These are phyloP conservation scores for Parapsyche elsis DNA, from an alignment of 1,140 invertebrate species.

Conservation along the genomic window DNA sequence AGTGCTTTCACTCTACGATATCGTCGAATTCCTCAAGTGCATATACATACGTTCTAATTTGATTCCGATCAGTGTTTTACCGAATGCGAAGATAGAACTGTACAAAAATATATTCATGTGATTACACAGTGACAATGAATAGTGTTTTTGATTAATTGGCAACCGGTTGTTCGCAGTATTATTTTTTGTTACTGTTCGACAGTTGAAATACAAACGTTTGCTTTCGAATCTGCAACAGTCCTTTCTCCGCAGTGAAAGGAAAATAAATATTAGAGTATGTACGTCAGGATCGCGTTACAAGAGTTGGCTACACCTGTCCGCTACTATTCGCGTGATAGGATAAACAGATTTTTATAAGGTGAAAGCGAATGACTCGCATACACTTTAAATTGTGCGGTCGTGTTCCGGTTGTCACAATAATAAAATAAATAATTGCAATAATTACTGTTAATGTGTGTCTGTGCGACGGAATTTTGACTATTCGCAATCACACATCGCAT, in stretches of 20 bases:
- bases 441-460: background rate
- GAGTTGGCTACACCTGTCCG: background rate
- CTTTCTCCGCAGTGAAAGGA: conserved; percentile 10
- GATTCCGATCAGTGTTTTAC: too few species aligned
- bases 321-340: background rate
- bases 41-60: too few species aligned
- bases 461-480: too few species aligned
- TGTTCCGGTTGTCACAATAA: conserved; percentile 10
- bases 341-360: background rate
- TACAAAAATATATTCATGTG: too few species aligned
- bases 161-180: background rate
- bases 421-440: background rate
- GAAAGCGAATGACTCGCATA: background rate
- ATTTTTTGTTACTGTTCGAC: too few species aligned
- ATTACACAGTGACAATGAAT: too few species aligned
- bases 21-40: too few species aligned
- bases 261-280: background rate
- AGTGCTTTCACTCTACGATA: too few species aligned
- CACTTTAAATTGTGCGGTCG: background rate
- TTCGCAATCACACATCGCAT: too few species aligned
- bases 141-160: too few species aligned
- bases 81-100: too few species aligned
- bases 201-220: background rate
- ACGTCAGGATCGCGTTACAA: too few species aligned
- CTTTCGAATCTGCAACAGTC: background rate